Base-by-base conservation (phyloP, 2,113 vertebrate species). In the Choloepus hoffmanni region DNA sequence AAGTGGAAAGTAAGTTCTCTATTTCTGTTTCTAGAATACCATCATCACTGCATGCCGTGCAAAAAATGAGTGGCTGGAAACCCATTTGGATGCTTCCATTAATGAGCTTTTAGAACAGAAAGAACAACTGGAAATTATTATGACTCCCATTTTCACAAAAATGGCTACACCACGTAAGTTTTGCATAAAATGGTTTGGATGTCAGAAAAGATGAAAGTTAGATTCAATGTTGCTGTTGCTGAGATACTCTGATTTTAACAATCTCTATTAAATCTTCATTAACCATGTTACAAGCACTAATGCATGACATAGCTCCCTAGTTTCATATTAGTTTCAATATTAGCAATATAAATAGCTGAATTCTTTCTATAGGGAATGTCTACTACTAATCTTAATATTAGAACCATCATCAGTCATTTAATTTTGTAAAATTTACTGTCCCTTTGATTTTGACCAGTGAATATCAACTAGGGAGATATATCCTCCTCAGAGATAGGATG, bases 51-150 rank as follows among this genome's bases (percentile, higher is more conserved):
- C 94, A 0, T 99, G 98, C 85, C 97, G 97, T 45, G 16, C 92
- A 26, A 99, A 98, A 96, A 98, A 63, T 1, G 98, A 98, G 43
- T 99, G 99, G 99, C 92, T 99, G 50, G 98, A 98, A 92, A 98
- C 94, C 9, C 83, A 96, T 26, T 90, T 97, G 58, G 96, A 98
- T 58, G 92, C 98, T 63, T 96, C 98, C 12, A 82, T 97, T 2
- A 95, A 97, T 28, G 98, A 99, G 14, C 95, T 98, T 84, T n/a
- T 90, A 23, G 98, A 98, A 36, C 99, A 99, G 90, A 98, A 96
- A 84, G 98, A 98, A 55, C 98, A 98, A 3, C 48, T 99, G 7
- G 98, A 99, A 90, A 96, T 98, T 1, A 87, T 93, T 5, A 85
- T 99, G 67, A 95, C 96, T 83, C 97, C 98, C 9, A 95, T 99